A percentile compares a stretch with the other conserved stretches of the same genome.
Conservation (phyloP, 2,797 vertebrate species). For the Petrocephalus sullivani region DNA sequence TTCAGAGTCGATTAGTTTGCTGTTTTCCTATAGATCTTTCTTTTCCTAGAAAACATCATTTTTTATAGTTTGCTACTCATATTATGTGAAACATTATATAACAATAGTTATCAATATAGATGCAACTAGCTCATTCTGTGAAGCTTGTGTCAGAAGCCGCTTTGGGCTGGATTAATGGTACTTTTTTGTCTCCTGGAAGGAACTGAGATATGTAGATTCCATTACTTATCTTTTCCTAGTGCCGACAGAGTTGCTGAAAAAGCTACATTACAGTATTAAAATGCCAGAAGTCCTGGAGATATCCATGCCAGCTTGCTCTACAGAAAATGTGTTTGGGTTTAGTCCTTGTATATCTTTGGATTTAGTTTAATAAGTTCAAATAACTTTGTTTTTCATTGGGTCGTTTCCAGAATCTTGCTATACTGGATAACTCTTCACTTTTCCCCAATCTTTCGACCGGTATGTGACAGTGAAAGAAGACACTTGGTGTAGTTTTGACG, state of each 20-base stretch:
- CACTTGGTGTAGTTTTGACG: background rate
- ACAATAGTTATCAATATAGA: background rate
- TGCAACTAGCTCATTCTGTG: background rate
- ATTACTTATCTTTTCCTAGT: background rate
- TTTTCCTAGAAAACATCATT: background rate
- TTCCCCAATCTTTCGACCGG: background rate
- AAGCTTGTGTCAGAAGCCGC: background rate
- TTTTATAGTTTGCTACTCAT: background rate
- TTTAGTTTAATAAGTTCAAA: background rate
- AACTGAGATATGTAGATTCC: background rate
- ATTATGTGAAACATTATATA: background rate
- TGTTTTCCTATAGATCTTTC: background rate
- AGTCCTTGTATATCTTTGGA: background rate
- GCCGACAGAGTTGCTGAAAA: background rate
- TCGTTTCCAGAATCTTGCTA: background rate
- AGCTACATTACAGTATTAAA: background rate
- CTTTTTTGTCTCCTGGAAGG: background rate
- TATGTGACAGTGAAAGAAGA: slow-evolving; percentile 6
- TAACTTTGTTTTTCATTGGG: background rate
- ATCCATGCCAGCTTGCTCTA: background rate
- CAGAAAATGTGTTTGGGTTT: background rate
- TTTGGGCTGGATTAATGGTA: background rate
- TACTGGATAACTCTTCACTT: background rate
- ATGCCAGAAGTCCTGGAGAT: background rate
- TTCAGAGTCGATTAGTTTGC: background rate